Percentiles rank a stretch among this genome's conserved stretches.
Evolutionary conservation across 2,113 vertebrate species (phyloP).

Genomic region (Gymnobelideus leadbeateri): DNA sequence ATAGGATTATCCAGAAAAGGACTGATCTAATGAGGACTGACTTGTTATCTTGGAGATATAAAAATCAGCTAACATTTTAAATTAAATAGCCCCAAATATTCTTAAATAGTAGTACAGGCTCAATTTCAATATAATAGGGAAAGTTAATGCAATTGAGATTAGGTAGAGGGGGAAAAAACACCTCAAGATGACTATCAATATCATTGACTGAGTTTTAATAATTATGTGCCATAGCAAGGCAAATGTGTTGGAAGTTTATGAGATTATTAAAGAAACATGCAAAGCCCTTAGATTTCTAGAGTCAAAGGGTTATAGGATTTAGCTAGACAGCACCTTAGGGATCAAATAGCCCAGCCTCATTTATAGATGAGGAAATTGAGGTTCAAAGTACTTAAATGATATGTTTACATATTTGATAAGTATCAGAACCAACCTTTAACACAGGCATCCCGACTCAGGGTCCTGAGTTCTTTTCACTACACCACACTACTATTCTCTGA

Average conservation of each 20-base stretch:
- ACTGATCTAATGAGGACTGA: constrained; percentile 42
- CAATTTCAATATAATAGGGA: constrained; percentile 29
- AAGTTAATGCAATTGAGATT: background rate
- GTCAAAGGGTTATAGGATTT: background rate
- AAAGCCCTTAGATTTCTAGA: background rate
- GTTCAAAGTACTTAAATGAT: background rate
- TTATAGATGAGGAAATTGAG: background rate
- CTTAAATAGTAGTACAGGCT: constrained; percentile 33
- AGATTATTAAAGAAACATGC: constrained; percentile 21
- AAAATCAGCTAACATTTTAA: constrained; percentile 46
- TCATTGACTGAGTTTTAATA: constrained; percentile 42
- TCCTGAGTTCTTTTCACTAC: background rate
- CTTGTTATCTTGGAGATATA: constrained; percentile 37
- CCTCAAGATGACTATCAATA: constrained; percentile 5
- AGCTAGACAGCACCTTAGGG: background rate
- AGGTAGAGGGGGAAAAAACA: constrained; percentile 34
- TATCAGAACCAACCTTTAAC: background rate
- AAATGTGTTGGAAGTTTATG: background rate
- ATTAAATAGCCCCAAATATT: constrained; percentile 32
- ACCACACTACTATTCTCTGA: background rate
- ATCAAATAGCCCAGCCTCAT: background rate
- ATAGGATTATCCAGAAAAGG: constrained; percentile 36
- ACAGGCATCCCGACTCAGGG: background rate
- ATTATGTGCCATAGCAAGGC: background rate
- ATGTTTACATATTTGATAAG: background rate